Base-by-base conservation (phyloP, 2,888 invertebrate genomes). In the Idaea straminata region DNA sequence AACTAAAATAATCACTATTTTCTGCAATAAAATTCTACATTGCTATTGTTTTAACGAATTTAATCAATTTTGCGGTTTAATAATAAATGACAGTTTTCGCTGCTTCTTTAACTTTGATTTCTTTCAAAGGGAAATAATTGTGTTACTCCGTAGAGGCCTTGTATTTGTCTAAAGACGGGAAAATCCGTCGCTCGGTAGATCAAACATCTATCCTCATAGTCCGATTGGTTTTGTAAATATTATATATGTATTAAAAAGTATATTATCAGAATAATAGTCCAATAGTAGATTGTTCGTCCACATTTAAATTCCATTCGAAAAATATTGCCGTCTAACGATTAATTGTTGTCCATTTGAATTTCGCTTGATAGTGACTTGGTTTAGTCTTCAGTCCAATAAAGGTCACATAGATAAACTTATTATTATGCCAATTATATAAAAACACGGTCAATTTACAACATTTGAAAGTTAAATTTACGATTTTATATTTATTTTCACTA, bases 231-330 rank as follows among this genome's bases (percentile, higher is more conserved):
- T 84, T 89, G 86, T 88, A 89, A 87, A 88, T 86, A 81, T 85
- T 83, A 80, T 80, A 83, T 84, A 76, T 82, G 82, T 83, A 85
- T 81, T 85, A 82, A 82, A 82, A 81, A 82, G 64, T 66, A 75
- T 74, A 80, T 83, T 85, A 86, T 83, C 80, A 78, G 80, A 84
- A 82, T 88, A 83, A 87, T 89, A 89, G 89, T 89, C 89, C 89
- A 89, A 84, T 85, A 81, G 77, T 89, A 87, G 84, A 83, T 88
- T 86, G 87, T 89, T 91, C 91, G 91, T 91, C 91, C 91, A 89
- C 88, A 76, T 87, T 86, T 88, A 66, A 78, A 91, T 90, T 89
- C 89, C 88, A 87, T 84, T 86, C 75, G 83, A 85, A 88, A 88
- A 83, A 82, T 77, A 87, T 88, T 89, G 87, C 91, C 91, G 90